Base-by-base conservation (phyloP, 2,888 invertebrate species). In the Stegophylla sp. region DNA sequence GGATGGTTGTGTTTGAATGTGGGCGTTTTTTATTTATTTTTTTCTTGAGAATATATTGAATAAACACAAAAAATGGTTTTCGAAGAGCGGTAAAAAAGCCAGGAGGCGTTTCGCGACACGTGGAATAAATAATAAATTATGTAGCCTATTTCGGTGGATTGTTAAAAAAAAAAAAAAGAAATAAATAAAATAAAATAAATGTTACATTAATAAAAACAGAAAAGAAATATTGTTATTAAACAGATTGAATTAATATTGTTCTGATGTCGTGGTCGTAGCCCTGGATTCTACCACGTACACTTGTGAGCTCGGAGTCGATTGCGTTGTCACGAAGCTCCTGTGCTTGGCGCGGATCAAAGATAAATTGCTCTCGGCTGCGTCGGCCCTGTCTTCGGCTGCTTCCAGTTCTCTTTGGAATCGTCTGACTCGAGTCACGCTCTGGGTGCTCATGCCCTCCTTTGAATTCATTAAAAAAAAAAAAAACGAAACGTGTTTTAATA, bases 401-500 rank as follows among this genome's bases (percentile, higher is more conserved):
- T 98, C 97, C 87, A 98, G 89, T 89, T 98, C 97, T 86, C 97
- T 93, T 88, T 98, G 97, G 96, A 97, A 97, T 89, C 97, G 93
- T 88, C 97, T 95, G 85, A 97, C 97, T 87, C 97, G 92, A 87
- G 96, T 96, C 85, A 97, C 93, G 88, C 93, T 94, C 88, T 95
- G 95, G 88, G 92, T 92, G 85, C 95, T 95, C 88, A 95, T 90
- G 85, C 95, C 94, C 91, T 97, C 96, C 94, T 94, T 87, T 53
- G 86, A 86, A 84, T 17, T 12, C n/a, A n/a, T 41, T 3, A 1
- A 48, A 13, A 67, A 17, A 10, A 41, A 12, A 56, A n/a, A n/a
- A n/a, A n/a, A n/a, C n/a, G n/a, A n/a, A n/a, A n/a, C n/a, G n/a
- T n/a, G n/a, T n/a, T n/a, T n/a, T n/a, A n/a, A n/a, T n/a, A n/a